Base-by-base conservation (phyloP, 2,797 vertebrate genomes). In the Perodicticus potto region DNA sequence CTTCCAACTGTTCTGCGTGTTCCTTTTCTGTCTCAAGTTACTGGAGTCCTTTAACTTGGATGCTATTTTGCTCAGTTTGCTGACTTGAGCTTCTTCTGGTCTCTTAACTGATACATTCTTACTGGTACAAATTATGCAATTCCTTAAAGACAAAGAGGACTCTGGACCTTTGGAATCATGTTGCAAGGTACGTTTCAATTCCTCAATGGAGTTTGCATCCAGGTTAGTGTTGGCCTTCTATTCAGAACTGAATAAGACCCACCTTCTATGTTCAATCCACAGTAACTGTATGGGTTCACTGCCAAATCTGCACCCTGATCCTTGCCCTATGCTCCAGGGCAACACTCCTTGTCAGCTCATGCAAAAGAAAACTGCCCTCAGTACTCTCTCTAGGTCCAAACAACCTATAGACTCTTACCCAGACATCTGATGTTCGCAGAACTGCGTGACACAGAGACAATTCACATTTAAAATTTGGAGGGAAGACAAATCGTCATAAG, bases 241-340 rank as follows among this genome's bases (percentile, higher is more conserved):
- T 81, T 84, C 20, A 12, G 16, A 37, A 73, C 20, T 72, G 17
- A 29, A 37, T 86, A 40, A 37, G 32, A 59, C 25, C 14, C 20
- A 45, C 0, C 14, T 11, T 23, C 37, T n/a, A 67, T 81, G 9
- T 5, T 61, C 25, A 5, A 40, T 40, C 14, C 34, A 43, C 45
- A 23, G 27, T 53, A 2, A 69, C 13, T 77, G 40, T 76, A 72
- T 17, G 1, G 2, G 19, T 2, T 92, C 1, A 29, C 11, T 29
- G 13, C 45, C 45, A n/a, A 8, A 3, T 11, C 17, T 37, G 17
- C 1, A 2, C 37, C 29, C 17, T 3, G 53, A 4, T 77, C 25
- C 0, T 3, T 12, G 29, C 4, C 34, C 37, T 59, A 3, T 2
- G 2, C 9, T 63, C 23, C 16, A 23, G 0, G 22, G 37, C 20